phyloP scores from a whole-genome alignment of 2,113 vertebrate species.

The Heloderma charlesbogerti region DNA sequence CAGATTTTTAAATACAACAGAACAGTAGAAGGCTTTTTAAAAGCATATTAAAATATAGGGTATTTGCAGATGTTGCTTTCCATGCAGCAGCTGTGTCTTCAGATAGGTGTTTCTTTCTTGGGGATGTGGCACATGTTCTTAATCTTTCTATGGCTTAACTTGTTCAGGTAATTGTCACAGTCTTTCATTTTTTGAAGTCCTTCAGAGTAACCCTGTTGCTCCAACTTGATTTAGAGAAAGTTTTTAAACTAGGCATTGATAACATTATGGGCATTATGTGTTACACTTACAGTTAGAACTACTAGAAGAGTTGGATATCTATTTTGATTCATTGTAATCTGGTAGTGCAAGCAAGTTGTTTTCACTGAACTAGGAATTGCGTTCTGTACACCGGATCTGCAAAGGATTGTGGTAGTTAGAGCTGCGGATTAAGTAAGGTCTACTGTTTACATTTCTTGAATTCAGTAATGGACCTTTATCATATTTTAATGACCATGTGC shows the following conservation, averaged over 20 bases:
- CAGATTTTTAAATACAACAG: background rate
- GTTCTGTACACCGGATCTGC: background rate
- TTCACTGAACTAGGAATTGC: background rate
- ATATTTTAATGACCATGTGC: background rate
- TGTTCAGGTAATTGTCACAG: background rate
- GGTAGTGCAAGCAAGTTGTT: background rate
- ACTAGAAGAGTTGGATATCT: background rate
- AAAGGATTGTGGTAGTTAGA: background rate
- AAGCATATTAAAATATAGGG: background rate
- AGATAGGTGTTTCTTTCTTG: background rate
- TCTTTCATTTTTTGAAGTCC: background rate
- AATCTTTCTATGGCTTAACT: background rate
- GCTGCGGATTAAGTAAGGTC: background rate
- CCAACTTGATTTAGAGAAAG: background rate
- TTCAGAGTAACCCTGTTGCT: background rate
- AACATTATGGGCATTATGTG: background rate
- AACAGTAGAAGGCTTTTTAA: background rate
- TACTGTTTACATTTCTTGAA: background rate
- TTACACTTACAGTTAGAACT: background rate
- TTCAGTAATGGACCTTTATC: background rate
- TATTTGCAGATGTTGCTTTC: background rate
- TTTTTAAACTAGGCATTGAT: background rate
- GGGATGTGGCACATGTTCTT: background rate
- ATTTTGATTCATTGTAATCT: background rate
- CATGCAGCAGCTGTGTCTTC: background rate